Evolutionary conservation across 2,797 vertebrate species (phyloP).

Genomic region (Harpagifer antarcticus): DNA sequence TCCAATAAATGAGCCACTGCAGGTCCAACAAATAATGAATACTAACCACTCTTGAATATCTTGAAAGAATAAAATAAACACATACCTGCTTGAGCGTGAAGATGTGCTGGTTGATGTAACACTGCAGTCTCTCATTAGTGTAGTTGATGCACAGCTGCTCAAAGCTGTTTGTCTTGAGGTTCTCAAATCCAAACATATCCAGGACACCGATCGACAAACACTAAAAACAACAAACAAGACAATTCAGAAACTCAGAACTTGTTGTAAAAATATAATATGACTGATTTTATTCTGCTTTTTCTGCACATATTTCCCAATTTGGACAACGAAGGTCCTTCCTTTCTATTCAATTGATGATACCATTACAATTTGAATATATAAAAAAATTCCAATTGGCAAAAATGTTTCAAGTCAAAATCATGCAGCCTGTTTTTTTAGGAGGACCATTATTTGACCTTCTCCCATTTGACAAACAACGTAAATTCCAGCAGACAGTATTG

Average conservation of each 20-base stretch:
- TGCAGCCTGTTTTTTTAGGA: too few species aligned
- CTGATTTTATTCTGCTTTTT: too few species aligned
- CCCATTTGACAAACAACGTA: background rate
- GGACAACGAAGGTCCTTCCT: too few species aligned
- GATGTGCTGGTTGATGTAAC: slow-evolving; percentile 94
- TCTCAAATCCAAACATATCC: slow-evolving; percentile 97
- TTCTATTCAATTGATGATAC: too few species aligned
- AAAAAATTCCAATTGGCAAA: too few species aligned
- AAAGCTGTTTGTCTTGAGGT: slow-evolving; percentile 93
- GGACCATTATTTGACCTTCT: background rate
- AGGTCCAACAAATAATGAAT: background rate
- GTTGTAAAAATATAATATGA: background rate
- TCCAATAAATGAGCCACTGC: background rate
- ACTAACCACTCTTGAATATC: background rate
- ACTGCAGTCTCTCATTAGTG: slow-evolving; percentile 92
- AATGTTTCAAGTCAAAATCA: too few species aligned
- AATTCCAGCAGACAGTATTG: background rate
- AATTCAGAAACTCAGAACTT: background rate
- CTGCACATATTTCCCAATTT: too few species aligned
- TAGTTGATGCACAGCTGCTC: slow-evolving; percentile 99
- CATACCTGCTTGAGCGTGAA: slow-evolving; percentile 93
- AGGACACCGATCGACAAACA: slow-evolving; percentile 94
- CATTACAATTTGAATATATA: too few species aligned
- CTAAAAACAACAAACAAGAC: slow-evolving; percentile 71
- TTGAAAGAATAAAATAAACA: background rate